Conservation (phyloP, 2,888 invertebrate species). For the Drosophila cracens region DNA sequence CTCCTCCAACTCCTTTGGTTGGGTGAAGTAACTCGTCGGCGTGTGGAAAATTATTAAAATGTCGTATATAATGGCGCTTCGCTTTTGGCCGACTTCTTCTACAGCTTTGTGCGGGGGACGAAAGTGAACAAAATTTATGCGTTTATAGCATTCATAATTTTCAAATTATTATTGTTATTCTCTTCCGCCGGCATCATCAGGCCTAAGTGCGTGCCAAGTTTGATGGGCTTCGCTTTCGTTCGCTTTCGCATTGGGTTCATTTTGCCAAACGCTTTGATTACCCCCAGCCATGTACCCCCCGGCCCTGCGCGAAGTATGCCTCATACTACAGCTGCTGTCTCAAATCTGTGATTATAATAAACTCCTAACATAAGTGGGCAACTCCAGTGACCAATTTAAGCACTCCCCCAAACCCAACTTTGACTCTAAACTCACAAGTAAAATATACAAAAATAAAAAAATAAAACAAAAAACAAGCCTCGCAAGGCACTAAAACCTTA, state of each 20-base stretch:
- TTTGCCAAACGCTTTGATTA: constrained; percentile 50
- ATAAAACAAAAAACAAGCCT: neutral
- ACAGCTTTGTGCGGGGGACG: constrained; percentile 7
- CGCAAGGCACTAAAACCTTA: neutral
- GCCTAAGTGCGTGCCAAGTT: constrained; percentile 65
- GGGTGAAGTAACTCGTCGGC: constrained; percentile 53
- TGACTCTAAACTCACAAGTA: neutral
- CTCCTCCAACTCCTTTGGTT: neutral
- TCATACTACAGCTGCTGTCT: constrained; percentile 19
- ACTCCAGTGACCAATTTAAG: constrained; percentile 48
- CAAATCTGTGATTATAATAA: constrained; percentile 26
- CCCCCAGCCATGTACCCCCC: neutral
- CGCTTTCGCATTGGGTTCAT: constrained; percentile 27
- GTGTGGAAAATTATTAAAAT: constrained; percentile 80
- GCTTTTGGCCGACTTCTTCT: constrained; percentile 34
- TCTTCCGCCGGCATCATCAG: constrained; percentile 64
- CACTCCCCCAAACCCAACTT: constrained; percentile 3
- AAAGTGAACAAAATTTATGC: constrained; percentile 71
- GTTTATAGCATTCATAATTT: constrained; percentile 79
- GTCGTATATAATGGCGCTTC: constrained; percentile 77
- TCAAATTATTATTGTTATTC: constrained; percentile 78
- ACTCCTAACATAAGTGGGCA: constrained; percentile 45
- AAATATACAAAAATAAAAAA: neutral
- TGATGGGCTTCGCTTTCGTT: constrained; percentile 45
- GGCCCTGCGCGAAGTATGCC: neutral